A percentile compares a stretch with the other conserved stretches of the same genome.
Evolutionary conservation across 1,140 invertebrate genomes (phyloP).

Genomic region (Neodiprion pinetum): DNA sequence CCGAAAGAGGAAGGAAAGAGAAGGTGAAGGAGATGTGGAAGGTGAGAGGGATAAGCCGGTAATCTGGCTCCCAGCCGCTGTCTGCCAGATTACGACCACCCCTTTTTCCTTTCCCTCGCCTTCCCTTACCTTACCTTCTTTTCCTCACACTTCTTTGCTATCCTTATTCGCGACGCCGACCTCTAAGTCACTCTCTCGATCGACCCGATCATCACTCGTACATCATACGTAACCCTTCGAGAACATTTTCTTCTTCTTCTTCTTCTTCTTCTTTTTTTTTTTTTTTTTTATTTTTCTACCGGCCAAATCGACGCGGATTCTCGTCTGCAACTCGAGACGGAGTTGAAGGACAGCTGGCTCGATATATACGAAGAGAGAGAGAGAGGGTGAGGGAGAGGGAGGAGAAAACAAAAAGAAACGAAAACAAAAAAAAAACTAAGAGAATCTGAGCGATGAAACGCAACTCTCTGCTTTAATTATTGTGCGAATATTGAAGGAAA

Average conservation of each 20-base stretch:
- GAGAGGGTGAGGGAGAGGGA: too few relatives aligned
- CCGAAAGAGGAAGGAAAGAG: not conserved
- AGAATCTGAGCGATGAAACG: too few relatives aligned
- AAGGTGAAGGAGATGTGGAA: not conserved
- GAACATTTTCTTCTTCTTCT: not conserved
- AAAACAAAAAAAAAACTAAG: too few relatives aligned
- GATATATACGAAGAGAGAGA: too few relatives aligned
- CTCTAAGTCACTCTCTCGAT: not conserved
- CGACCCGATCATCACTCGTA: not conserved
- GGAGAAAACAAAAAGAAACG: too few relatives aligned
- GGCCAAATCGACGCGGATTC: too few relatives aligned
- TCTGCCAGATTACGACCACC: not conserved
- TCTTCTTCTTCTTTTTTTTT: too few relatives aligned
- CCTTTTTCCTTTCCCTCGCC: not conserved
- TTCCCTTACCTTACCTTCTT: not conserved
- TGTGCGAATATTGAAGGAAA: too few relatives aligned
- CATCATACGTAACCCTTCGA: not conserved
- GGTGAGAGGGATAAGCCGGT: slow-evolving; percentile 3
- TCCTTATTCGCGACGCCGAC: not conserved
- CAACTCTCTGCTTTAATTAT: too few relatives aligned
- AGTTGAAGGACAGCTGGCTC: too few relatives aligned
- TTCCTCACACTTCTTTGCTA: not conserved
- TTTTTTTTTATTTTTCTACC: too few relatives aligned
- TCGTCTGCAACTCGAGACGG: too few relatives aligned
- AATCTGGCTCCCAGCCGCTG: not conserved